Conservation (phyloP, 2,797 vertebrate genomes). For the Tinamus major region DNA sequence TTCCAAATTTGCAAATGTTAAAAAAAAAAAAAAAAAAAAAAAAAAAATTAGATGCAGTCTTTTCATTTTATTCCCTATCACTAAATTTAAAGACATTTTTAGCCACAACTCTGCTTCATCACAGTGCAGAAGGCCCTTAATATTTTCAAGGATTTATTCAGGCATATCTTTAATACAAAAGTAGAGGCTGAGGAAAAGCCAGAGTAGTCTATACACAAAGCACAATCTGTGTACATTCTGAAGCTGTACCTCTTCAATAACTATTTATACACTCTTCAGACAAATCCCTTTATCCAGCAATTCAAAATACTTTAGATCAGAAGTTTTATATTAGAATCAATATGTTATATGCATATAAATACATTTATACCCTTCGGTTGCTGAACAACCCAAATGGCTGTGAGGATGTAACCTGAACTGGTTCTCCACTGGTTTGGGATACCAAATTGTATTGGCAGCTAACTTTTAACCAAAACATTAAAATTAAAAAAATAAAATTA, state of each 20-base stretch:
- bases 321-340: conserved; percentile 69
- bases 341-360: conserved; percentile 71
- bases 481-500: background rate
- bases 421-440: conserved; percentile 46
- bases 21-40: conserved; percentile 26
- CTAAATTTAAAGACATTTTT: conserved; percentile 63
- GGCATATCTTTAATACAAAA: conserved; percentile 72
- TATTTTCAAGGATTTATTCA: conserved; percentile 72
- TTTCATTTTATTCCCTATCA: conserved; percentile 42
- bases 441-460: background rate
- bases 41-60: conserved; percentile 40
- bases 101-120: conserved; percentile 72
- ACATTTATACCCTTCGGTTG: conserved; percentile 71
- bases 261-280: conserved; percentile 69
- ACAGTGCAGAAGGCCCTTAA: conserved; percentile 76
- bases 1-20: conserved; percentile 35
- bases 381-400: conserved; percentile 61
- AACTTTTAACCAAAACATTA: conserved; percentile 28
- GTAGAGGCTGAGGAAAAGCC: conserved; percentile 70
- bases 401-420: conserved; percentile 53
- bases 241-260: conserved; percentile 68
- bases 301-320: conserved; percentile 73
- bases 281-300: conserved; percentile 73
- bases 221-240: conserved; percentile 72
- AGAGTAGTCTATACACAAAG: conserved; percentile 76